These are phyloP conservation scores for Ommatoiulus sabulosus DNA, from an alignment of 2,888 invertebrate genomes.

Conservation along the genomic window DNA sequence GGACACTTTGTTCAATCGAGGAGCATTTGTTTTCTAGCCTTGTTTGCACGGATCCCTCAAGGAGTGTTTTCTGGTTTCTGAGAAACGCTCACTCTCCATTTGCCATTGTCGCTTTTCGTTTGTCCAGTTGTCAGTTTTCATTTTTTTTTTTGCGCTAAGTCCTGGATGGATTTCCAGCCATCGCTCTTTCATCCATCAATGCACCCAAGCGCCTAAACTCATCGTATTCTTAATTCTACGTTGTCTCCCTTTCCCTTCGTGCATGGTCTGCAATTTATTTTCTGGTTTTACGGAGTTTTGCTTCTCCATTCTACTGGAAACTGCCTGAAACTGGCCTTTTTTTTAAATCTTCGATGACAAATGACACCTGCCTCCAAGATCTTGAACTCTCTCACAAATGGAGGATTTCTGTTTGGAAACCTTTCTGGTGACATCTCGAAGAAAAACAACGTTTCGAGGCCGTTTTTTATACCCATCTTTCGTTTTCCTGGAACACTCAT, in stretches of 20 bases:
- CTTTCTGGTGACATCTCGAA: background rate
- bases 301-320: background rate
- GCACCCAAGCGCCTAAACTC: background rate
- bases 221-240: constrained; percentile 13
- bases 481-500: background rate
- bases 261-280: background rate
- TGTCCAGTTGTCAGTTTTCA: constrained; percentile 43
- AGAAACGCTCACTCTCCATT: constrained; percentile 33
- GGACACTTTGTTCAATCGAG: background rate
- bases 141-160: background rate
- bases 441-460: constrained; percentile 7
- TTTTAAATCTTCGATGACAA: background rate
- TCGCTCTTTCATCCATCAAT: background rate
- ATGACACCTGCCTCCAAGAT: background rate
- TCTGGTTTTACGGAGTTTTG: background rate
- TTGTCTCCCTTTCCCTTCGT: background rate
- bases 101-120: constrained; percentile 36
- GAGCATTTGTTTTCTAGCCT: background rate
- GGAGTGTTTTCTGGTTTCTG: constrained; percentile 23
- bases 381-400: background rate
- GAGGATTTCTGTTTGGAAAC: background rate
- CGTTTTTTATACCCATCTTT: background rate
- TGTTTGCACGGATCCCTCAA: background rate
- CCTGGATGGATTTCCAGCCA: background rate
- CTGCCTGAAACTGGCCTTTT: background rate